Conservation (phyloP, 1,140 invertebrate species). For the Idris sp. region DNA sequence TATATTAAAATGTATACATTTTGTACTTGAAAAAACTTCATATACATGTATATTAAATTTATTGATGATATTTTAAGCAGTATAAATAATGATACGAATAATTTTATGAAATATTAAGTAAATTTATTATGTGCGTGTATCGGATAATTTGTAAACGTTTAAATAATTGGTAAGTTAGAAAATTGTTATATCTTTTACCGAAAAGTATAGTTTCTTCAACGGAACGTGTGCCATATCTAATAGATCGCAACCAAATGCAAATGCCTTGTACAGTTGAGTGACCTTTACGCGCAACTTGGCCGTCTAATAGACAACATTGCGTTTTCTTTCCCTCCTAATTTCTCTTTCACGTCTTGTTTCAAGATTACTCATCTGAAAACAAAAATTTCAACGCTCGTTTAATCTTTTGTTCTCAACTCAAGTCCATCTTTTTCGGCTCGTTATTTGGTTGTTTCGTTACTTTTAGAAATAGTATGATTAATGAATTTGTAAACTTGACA, state of each 20-base stretch:
- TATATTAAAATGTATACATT: too few species aligned
- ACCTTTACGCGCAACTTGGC: constrained; percentile 33
- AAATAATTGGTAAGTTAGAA: too few species aligned
- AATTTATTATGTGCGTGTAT: too few species aligned
- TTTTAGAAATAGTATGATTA: constrained; percentile 24
- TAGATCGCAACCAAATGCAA: constrained; percentile 29
- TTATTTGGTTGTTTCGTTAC: constrained; percentile 15
- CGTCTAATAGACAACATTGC: constrained; percentile 14
- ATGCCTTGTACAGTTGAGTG: constrained; percentile 31
- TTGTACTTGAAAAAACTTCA: too few species aligned
- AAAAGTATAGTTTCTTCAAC: constrained; percentile 5
- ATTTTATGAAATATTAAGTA: too few species aligned
- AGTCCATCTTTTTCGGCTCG: constrained; percentile 22
- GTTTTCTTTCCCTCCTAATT: constrained; percentile 41
- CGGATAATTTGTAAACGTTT: too few species aligned
- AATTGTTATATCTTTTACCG: too few species aligned
- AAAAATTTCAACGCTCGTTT: constrained; percentile 42
- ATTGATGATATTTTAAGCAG: too few species aligned
- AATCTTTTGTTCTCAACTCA: constrained; percentile 24
- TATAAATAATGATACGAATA: too few species aligned
- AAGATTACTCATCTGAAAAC: constrained; percentile 41
- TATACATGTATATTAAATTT: too few species aligned
- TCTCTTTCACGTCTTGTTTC: constrained; percentile 37
- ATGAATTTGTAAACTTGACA: constrained; percentile 21
- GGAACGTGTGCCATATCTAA: constrained; percentile 20